phyloP scores from a whole-genome alignment of 2,888 invertebrate species.

The Anoplius nigerrimus region DNA sequence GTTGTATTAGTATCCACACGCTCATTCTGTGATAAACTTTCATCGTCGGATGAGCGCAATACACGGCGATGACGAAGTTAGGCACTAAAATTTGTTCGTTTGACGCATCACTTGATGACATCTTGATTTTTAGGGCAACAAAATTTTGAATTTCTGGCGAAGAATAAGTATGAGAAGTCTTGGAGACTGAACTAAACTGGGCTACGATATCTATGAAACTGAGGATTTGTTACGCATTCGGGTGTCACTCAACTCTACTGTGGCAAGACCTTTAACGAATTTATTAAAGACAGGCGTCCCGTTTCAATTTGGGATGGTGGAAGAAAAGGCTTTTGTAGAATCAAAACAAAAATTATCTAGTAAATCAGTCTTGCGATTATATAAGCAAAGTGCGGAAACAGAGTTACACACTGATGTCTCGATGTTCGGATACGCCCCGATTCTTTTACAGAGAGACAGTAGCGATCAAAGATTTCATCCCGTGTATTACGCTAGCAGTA shows the following conservation, averaged over 20 bases:
- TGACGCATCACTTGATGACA: slow-evolving; percentile 15
- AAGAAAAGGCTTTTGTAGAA: neutral
- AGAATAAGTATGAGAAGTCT: slow-evolving; percentile 11
- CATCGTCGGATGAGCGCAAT: slow-evolving; percentile 14
- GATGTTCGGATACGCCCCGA: neutral
- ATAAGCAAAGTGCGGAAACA: neutral
- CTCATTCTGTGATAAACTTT: slow-evolving; percentile 16
- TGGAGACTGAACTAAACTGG: slow-evolving; percentile 12
- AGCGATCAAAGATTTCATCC: neutral
- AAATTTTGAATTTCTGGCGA: slow-evolving; percentile 15
- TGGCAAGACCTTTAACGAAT: no score
- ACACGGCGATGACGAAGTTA: slow-evolving; percentile 13
- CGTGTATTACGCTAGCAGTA: neutral
- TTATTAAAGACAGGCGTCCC: neutral
- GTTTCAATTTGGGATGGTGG: neutral
- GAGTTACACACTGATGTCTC: neutral
- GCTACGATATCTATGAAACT: slow-evolving; percentile 8
- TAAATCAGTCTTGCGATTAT: neutral
- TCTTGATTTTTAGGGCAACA: slow-evolving; percentile 14
- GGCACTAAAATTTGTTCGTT: slow-evolving; percentile 13
- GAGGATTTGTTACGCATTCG: neutral
- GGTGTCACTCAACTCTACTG: neutral
- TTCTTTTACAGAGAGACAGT: neutral
- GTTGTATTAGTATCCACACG: slow-evolving; percentile 12
- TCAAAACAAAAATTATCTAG: neutral